These are phyloP conservation scores for Drosophila mimica DNA, from an alignment of 2,888 invertebrate species.

Conservation along the genomic window DNA sequence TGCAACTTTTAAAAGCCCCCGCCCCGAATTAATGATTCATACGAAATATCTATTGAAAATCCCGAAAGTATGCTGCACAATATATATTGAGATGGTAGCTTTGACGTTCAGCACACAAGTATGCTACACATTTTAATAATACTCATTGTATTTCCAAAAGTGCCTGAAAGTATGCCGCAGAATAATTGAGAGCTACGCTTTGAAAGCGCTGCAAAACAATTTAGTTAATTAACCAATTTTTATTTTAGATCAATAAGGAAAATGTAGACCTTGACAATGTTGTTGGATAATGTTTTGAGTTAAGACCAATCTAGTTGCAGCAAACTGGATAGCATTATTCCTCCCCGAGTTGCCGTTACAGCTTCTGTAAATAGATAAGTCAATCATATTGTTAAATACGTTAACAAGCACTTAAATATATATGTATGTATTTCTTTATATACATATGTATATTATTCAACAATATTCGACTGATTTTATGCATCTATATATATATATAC, in stretches of 20 bases:
- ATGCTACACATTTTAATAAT: neutral
- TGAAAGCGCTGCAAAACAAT: too few species aligned
- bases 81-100: neutral
- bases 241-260: neutral
- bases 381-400: too few species aligned
- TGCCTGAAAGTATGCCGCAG: neutral
- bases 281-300: too few species aligned
- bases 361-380: neutral
- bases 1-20: too few species aligned
- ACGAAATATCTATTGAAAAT: too few species aligned
- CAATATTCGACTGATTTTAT: too few species aligned
- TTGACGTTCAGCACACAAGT: neutral
- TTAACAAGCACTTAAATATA: too few species aligned
- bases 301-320: neutral
- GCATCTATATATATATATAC: too few species aligned
- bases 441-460: too few species aligned
- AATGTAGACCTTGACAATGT: neutral
- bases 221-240: neutral
- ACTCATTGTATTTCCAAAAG: neutral
- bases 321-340: neutral
- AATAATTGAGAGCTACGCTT: neutral
- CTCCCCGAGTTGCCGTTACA: neutral
- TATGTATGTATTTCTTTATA: too few species aligned
- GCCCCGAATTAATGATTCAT: too few species aligned
- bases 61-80: neutral